Evolutionary conservation across 2,113 vertebrate genomes (phyloP), one percentile per base, ranked within the genome.

Genomic region (Butastur rufipennis): DNA sequence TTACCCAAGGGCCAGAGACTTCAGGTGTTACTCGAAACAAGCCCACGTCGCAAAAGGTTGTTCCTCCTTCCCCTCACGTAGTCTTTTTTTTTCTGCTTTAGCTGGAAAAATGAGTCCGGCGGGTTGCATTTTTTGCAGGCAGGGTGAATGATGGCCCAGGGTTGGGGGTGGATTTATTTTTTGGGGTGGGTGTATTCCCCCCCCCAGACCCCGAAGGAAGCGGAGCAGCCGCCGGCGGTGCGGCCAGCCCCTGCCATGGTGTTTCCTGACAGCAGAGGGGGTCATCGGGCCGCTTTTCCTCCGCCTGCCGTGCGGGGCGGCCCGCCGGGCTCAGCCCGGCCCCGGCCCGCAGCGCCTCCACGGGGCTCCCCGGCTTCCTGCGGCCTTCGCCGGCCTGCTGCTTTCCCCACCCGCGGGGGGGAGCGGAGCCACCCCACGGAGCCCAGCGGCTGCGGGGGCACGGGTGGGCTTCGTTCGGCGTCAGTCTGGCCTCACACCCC

Each of bases 241-340:
- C 40, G 17, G 19, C 0, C 5, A 59, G 52, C 31, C 47, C 0
- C 34, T 78, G 96, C 59, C 21, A 15, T 11, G n/a, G 36, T 21
- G 34, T 18, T 38, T 72, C 22, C 85, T 7, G 95, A 75, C 95
- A 93, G 78, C 95, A 97, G 96, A 94, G 96, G 93, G 96, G 31
- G 74, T 26, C 32, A 14, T 94, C 42, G 93, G 62, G 87, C 92
- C 36, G 55, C 50, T 90, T 91, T 94, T 89, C 65, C 87, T 50
- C 36, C 38, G 11, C 23, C 11, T 20, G 19, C 59, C 21, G 16
- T 0, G 15, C 45, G 45, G 45, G 18, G 45, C 47, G 5, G 16
- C 4, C 7, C 20, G 55, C 32, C 34, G 3, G 10, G 47, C 34
- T 20, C 40, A 17, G 25, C 27, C 25, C 4, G 6, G 18, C 13